These are phyloP conservation scores for Ophiothrix spiculata DNA, from an alignment of 35 echinoderm and acorn worm genomes.

Conservation along the genomic window DNA sequence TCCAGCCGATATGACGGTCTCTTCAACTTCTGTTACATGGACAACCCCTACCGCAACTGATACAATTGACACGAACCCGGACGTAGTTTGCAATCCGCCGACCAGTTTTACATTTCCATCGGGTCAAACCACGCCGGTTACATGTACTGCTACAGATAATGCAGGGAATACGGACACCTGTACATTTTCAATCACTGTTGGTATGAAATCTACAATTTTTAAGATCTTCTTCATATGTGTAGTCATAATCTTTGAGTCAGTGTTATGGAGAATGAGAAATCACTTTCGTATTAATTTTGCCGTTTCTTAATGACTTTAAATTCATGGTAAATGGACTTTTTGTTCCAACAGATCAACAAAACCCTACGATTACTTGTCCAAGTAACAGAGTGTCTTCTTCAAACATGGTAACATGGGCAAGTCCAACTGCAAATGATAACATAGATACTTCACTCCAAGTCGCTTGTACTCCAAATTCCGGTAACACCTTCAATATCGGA, in stretches of 20 bases:
- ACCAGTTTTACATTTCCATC: conserved; percentile 2
- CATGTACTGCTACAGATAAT: conserved; percentile 42
- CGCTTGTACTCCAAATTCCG: neutral
- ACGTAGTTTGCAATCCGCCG: conserved; percentile 2
- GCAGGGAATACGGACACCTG: conserved; percentile 36
- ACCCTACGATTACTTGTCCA: neutral
- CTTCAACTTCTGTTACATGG: neutral
- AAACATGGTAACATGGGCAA: neutral
- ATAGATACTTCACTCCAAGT: neutral
- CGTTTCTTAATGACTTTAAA: too few relatives aligned
- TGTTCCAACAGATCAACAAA: neutral
- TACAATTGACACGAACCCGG: neutral
- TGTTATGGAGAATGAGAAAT: too few relatives aligned
- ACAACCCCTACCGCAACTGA: neutral
- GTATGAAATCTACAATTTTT: neutral
- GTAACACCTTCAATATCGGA: neutral
- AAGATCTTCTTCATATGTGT: too few relatives aligned
- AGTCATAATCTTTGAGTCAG: too few relatives aligned
- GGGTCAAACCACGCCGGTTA: neutral
- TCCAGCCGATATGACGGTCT: neutral
- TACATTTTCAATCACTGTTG: conserved; percentile 18
- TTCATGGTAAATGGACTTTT: too few relatives aligned
- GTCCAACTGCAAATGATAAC: neutral
- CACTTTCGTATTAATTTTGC: too few relatives aligned
- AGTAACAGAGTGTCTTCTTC: neutral